These are phyloP conservation scores for Acanthornis magna DNA, from an alignment of 2,797 vertebrate species.

Conservation along the genomic window DNA sequence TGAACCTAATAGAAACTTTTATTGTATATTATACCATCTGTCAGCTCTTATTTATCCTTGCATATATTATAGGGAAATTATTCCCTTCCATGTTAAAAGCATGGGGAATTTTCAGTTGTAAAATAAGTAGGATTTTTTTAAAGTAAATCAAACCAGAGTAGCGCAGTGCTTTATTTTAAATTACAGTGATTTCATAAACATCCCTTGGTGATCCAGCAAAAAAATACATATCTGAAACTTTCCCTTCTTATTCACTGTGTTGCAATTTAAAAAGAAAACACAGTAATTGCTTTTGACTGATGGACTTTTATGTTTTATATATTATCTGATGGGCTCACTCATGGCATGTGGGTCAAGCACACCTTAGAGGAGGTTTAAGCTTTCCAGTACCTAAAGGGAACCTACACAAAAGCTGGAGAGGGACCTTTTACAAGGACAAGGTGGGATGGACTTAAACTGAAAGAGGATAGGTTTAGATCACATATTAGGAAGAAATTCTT, in stretches of 20 bases:
- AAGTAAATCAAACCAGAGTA: background rate
- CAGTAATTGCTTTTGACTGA: background rate
- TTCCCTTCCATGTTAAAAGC: background rate
- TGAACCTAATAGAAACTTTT: constrained; percentile 32
- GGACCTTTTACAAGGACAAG: background rate
- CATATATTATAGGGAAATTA: background rate
- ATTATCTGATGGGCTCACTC: background rate
- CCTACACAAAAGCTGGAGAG: background rate
- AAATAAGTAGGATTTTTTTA: background rate
- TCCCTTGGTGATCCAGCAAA: background rate
- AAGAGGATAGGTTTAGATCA: background rate
- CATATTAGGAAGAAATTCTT: background rate
- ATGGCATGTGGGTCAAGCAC: background rate
- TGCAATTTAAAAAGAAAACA: background rate
- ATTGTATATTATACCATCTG: constrained; percentile 4
- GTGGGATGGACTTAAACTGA: background rate
- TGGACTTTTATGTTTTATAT: background rate
- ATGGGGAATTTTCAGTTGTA: background rate
- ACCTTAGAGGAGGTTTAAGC: background rate
- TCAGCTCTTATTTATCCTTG: constrained; percentile 28
- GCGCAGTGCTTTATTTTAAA: background rate
- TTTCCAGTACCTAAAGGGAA: background rate
- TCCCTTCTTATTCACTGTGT: background rate
- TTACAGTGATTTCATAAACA: background rate
- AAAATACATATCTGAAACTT: background rate